A percentile compares a stretch with the other conserved stretches of the same genome.
Conservation (phyloP, 2,797 vertebrate species). For the Scarus forsteni region DNA sequence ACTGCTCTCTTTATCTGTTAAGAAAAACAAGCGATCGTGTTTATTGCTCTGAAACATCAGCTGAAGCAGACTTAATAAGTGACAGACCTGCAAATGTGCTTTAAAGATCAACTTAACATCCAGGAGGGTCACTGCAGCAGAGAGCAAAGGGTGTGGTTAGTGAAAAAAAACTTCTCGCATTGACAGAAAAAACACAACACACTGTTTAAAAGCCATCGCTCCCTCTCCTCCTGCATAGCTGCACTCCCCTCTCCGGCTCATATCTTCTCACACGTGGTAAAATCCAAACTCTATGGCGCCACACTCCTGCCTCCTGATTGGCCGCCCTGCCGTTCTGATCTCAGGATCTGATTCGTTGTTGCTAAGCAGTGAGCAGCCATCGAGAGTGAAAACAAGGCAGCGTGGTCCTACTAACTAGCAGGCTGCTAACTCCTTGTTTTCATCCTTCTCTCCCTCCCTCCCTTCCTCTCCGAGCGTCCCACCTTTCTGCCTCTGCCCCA, state of each 20-base stretch:
- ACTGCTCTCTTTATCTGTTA: constrained; percentile 3
- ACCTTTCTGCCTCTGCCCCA: constrained; percentile 79
- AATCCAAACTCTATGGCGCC: constrained; percentile 88
- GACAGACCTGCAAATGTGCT: constrained; percentile 11
- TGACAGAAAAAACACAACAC: constrained; percentile 27
- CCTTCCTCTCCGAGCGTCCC: constrained; percentile 51
- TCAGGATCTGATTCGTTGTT: constrained; percentile 85
- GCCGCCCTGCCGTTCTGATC: constrained; percentile 59
- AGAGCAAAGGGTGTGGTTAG: constrained; percentile 66
- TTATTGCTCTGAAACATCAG: neutral
- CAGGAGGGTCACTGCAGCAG: constrained; percentile 58
- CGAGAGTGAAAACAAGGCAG: constrained; percentile 76
- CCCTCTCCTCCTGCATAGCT: constrained; percentile 28
- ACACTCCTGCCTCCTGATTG: constrained; percentile 75
- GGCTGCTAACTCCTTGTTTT: constrained; percentile 65
- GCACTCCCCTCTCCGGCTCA: constrained; percentile 34
- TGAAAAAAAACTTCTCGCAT: constrained; percentile 16
- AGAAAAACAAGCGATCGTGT: constrained; percentile 12
- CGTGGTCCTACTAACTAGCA: constrained; percentile 79
- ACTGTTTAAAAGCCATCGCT: constrained; percentile 35
- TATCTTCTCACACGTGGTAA: constrained; percentile 75
- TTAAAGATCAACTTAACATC: constrained; percentile 14
- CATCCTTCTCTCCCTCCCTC: constrained; percentile 48
- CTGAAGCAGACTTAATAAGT: constrained; percentile 1
- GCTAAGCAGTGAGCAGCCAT: constrained; percentile 87